A percentile compares a stretch with the other conserved stretches of the same genome.
Evolutionary conservation across 2,888 invertebrate genomes (phyloP).

Genomic region (Ctena decussata): DNA sequence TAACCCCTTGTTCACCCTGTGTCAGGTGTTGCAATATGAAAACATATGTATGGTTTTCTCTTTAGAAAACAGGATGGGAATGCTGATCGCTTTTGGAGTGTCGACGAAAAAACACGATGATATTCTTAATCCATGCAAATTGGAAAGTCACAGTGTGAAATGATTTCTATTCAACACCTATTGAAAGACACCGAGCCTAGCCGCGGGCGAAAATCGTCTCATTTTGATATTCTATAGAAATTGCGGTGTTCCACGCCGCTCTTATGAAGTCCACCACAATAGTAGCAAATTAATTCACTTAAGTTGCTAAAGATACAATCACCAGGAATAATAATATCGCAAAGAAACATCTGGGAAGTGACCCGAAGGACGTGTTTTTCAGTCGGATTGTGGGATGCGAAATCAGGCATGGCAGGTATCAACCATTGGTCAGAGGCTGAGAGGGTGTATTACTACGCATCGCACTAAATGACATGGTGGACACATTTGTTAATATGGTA

Average conservation of each 20-base stretch:
- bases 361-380: conserved; percentile 3
- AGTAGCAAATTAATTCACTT: conserved; percentile 55
- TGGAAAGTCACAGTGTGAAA: conserved; percentile 42
- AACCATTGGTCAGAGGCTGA: not conserved
- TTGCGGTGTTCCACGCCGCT: conserved; percentile 10
- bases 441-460: conserved; percentile 1
- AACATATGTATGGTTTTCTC: conserved; percentile 4
- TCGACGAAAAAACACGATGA: not conserved
- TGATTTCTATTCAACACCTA: conserved; percentile 32
- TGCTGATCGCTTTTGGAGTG: not conserved
- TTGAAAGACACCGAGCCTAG: conserved; percentile 18
- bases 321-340: conserved; percentile 36
- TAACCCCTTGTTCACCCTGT: not conserved
- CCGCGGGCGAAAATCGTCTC: conserved; percentile 14
- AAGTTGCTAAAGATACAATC: conserved; percentile 54
- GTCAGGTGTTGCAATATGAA: conserved; percentile 4
- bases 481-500: not conserved
- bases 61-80: conserved; percentile 7
- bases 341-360: conserved; percentile 55
- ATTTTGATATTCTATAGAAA: not conserved
- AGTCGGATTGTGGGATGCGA: not conserved
- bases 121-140: conserved; percentile 12
- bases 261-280: conserved; percentile 41
- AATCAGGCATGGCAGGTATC: not conserved
- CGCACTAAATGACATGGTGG: not conserved